Evolutionary conservation across 1,140 invertebrate species (phyloP).

Genomic region (Aphelenchoides fujianensis): DNA sequence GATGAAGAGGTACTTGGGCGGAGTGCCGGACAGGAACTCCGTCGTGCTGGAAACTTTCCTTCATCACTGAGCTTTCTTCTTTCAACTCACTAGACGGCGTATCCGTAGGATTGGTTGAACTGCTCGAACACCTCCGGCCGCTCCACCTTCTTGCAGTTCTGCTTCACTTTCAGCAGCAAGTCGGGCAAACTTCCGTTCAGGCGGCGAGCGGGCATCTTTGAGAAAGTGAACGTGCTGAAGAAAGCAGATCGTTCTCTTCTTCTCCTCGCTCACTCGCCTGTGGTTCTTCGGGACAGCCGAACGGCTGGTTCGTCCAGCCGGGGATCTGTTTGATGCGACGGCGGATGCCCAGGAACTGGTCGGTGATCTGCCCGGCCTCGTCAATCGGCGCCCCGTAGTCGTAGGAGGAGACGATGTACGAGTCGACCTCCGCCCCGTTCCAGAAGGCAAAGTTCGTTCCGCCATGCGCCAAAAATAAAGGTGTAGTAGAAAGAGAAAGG

Average conservation of each 20-base stretch:
- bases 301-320: background rate
- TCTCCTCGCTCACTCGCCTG: background rate
- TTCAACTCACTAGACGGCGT: constrained; percentile 22
- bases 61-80: no score
- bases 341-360: constrained; percentile 76
- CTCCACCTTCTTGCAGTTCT: constrained; percentile 1
- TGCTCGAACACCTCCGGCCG: constrained; percentile 25
- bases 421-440: constrained; percentile 68
- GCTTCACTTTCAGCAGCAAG: constrained; percentile 14
- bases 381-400: constrained; percentile 80
- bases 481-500: constrained; percentile 71
- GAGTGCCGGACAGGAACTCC: background rate
- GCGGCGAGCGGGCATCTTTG: background rate
- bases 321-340: constrained; percentile 69
- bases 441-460: constrained; percentile 73
- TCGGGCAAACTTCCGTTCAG: constrained; percentile 1
- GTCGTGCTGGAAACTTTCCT: no score
- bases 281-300: constrained; percentile 16
- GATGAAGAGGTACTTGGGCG: constrained; percentile 15
- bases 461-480: constrained; percentile 74
- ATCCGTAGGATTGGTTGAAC: constrained; percentile 24
- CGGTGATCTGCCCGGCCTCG: constrained; percentile 78
- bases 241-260: background rate
- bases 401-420: constrained; percentile 75
- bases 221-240: background rate